Evolutionary conservation across 2,797 vertebrate species (phyloP), one percentile per base, ranked within the genome.

Genomic region (Eidolon dupreanum): DNA sequence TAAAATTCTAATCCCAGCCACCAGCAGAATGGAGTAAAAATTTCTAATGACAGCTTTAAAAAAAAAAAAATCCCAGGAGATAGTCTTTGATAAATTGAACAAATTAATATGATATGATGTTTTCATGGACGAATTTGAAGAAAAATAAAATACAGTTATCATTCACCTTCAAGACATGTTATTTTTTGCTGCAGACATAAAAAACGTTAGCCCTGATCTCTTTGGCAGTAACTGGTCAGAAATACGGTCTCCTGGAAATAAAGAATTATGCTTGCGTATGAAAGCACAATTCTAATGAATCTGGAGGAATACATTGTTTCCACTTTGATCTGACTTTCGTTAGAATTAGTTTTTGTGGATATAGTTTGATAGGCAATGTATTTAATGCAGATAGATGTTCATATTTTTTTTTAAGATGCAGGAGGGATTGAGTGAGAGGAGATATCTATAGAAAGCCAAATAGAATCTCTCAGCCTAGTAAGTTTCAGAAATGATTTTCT

Each of bases 71-170:
- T 49, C 15, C 43, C 10, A 49, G 31, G 31, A 84, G 36, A 63
- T 0, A 41, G 31, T 55, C 19, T 74, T 95, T 75, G 13, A 78
- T 81, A 82, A 77, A 55, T 61, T 36, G 81, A 24, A 57, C 26
- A 88, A 94, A 90, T 84, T 85, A 93, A 89, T 61, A 83, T 61
- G 63, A 83, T n/a, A 82, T 51, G 20, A 66, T 83, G 5, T 82
- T 59, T 88, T 61, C 41, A 43, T 46, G 13, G 11, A 82, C 88
- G 4, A 88, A 82, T 77, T 11, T 88, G 8, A 65, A 81, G n/a
- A 59, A 85, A 91, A 89, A 43, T 84, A 61, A 79, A 82, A 36
- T 31, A 65, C 22, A 89, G 8, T 3, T 68, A 71, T 65, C 28
- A 38, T 86, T 86, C 79, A n/a, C 33, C 31, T 88, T 19, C 1